These are phyloP conservation scores for Bilobella aurantiaca DNA, from an alignment of 1,140 invertebrate genomes.

Conservation along the genomic window DNA sequence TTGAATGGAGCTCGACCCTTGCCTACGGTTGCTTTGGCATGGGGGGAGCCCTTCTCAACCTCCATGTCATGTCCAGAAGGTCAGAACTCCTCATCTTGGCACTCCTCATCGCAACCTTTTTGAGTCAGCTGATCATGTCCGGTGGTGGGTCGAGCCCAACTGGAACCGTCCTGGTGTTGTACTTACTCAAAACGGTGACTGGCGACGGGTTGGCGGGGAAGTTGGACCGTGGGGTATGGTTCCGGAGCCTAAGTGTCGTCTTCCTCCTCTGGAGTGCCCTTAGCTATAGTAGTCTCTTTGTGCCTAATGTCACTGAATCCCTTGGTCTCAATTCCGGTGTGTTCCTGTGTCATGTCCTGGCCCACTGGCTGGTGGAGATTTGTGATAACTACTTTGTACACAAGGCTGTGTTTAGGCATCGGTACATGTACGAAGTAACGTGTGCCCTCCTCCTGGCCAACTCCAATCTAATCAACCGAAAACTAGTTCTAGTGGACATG, in stretches of 20 bases:
- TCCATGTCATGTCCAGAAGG: constrained; percentile 1
- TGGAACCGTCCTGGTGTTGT: not conserved
- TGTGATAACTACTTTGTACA: not conserved
- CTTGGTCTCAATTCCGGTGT: not conserved
- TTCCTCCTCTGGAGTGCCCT: constrained; percentile 1
- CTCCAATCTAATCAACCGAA: not conserved
- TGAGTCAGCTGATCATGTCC: not conserved
- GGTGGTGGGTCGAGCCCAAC: not conserved
- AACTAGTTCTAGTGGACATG: constrained; percentile 5
- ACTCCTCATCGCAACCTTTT: not conserved
- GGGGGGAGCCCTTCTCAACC: constrained; percentile 9
- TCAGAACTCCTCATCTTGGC: not conserved
- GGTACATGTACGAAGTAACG: constrained; percentile 2
- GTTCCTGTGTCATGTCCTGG: not conserved
- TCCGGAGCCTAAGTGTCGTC: not conserved
- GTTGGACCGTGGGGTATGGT: constrained; percentile 7
- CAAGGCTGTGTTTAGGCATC: not conserved
- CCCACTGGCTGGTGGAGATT: not conserved
- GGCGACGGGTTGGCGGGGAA: constrained; percentile 6
- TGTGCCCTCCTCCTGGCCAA: not conserved
- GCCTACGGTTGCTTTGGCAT: constrained; percentile 11
- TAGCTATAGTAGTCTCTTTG: not conserved
- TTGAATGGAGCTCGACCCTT: not conserved
- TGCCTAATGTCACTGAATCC: not conserved
- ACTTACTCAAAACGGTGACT: constrained; percentile 10